These are phyloP conservation scores for Drosophila pandora DNA, from an alignment of 1,140 invertebrate species.

Conservation along the genomic window DNA sequence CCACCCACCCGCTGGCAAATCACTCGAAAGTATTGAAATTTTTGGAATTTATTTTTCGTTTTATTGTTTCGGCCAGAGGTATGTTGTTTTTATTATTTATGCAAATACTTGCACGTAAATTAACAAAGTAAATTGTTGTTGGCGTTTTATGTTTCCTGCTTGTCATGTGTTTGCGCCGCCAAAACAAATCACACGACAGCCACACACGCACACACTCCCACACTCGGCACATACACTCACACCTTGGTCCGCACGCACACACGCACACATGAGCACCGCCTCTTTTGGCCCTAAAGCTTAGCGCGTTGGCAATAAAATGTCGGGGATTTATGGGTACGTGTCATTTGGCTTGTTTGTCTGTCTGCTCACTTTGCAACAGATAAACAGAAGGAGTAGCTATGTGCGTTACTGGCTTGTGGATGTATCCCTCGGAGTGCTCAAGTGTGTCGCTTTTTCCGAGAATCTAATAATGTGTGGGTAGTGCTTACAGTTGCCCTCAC, in stretches of 20 bases:
- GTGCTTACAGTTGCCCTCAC: conserved; percentile 8
- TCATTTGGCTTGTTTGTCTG: conserved; percentile 73
- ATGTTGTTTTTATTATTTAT: conserved; percentile 59
- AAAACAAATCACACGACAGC: conserved; percentile 72
- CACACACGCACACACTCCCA: conserved; percentile 9
- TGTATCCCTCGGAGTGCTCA: not conserved
- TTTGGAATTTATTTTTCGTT: not conserved
- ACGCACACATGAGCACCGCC: conserved; percentile 1
- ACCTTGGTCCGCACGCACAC: conserved; percentile 5
- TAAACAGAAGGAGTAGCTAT: conserved; percentile 19
- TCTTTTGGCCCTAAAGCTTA: conserved; percentile 46
- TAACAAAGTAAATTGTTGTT: conserved; percentile 76
- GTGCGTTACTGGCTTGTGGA: not conserved
- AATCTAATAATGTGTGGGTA: conserved; percentile 2
- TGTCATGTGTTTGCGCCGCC: conserved; percentile 61
- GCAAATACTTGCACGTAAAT: conserved; percentile 72
- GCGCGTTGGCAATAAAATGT: conserved; percentile 65
- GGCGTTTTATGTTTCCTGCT: conserved; percentile 64
- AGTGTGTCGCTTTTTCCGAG: conserved; percentile 14
- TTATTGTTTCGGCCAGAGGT: conserved; percentile 21
- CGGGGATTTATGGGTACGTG: conserved; percentile 75
- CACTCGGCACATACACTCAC: conserved; percentile 1
- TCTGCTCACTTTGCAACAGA: conserved; percentile 37
- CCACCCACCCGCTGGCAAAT: not conserved
- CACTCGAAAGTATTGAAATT: conserved; percentile 19